Evolutionary conservation across 2,797 vertebrate species (phyloP), one percentile per base, ranked within the genome.

Genomic region (Syngnathus acus): DNA sequence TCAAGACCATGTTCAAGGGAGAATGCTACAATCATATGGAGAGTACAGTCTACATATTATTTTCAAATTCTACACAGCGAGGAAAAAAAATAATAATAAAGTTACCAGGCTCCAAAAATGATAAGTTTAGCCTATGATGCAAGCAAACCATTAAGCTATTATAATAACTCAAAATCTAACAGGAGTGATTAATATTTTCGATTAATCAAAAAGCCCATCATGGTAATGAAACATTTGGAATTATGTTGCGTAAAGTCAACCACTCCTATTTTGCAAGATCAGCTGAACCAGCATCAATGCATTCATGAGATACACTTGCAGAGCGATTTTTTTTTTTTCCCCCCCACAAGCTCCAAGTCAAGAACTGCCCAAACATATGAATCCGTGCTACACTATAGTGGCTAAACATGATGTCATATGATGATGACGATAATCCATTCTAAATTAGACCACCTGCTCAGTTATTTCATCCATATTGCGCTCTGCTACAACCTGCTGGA

Each of bases 381-480:
- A 40, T 5, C 16, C 9, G n/a, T 38, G 40, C 19, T 5, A 6
- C 54, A n/a, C 50, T 6, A 19, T 53, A 59, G 9, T 69, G 68
- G 71, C 72, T 78, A 70, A 79, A 73, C 67, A 64, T 21, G 62
- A 63, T 51, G 58, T 67, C 21, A 65, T 72, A 54, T 66, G 64
- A 68, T 23, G 32, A 53, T 74, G 69, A 74, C 61, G 65, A 79
- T 88, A 84, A 88, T 87, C 84, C 79, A 62, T 64, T 50, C 68
- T 59, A 62, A 80, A 58, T 71, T 72, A 70, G 74, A 70, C 82
- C 87, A 86, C 83, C 83, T 85, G 86, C 82, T 85, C 77, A 71
- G 64, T 48, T 8, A 65, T 79, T 78, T 77, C 37, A 55, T n/a
- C 37, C 69, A 65, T 51, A 14, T 55, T 66, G 76, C 72, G 79